A percentile compares a stretch with the other conserved stretches of the same genome.
These are phyloP conservation scores for Cheilosia soror DNA, from an alignment of 2,888 invertebrate species.

Conservation along the genomic window DNA sequence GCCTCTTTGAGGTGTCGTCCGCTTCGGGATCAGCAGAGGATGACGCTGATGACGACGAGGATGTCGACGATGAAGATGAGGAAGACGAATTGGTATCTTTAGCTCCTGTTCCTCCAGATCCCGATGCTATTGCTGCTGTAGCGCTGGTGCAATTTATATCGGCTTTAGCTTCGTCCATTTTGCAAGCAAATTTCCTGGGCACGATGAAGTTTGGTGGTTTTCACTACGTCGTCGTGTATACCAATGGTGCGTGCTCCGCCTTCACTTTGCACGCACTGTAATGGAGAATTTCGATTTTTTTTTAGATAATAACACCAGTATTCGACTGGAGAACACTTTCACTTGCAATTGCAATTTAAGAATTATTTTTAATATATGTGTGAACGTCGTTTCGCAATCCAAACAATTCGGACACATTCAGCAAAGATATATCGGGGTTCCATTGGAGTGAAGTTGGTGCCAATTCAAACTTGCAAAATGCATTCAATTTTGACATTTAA, in stretches of 20 bases:
- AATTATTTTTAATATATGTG: constrained; percentile 74
- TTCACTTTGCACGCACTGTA: constrained; percentile 50
- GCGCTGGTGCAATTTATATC: constrained; percentile 57
- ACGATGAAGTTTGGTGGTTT: constrained; percentile 73
- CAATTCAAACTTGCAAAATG: constrained; percentile 44
- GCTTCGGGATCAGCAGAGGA: constrained; percentile 52
- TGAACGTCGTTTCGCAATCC: constrained; percentile 76
- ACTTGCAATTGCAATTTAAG: constrained; percentile 69
- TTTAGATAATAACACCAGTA: constrained; percentile 42
- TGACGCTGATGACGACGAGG: constrained; percentile 37
- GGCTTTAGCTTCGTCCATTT: constrained; percentile 75
- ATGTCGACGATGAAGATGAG: constrained; percentile 37
- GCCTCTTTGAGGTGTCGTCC: constrained; percentile 40
- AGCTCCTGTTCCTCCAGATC: constrained; percentile 26
- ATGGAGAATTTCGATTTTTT: constrained; percentile 32
- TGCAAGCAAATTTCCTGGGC: constrained; percentile 70
- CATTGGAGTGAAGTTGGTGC: constrained; percentile 64
- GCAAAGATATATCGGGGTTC: constrained; percentile 65
- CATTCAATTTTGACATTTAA: constrained; percentile 71
- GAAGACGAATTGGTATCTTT: constrained; percentile 43
- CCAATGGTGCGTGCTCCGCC: constrained; percentile 38
- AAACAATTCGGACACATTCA: constrained; percentile 75
- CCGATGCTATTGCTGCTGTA: constrained; percentile 44
- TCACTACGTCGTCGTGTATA: constrained; percentile 71
- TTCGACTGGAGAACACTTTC: constrained; percentile 66